Evolutionary conservation across 1,140 invertebrate species (phyloP).

Genomic region (Drosophila ogumai): DNA sequence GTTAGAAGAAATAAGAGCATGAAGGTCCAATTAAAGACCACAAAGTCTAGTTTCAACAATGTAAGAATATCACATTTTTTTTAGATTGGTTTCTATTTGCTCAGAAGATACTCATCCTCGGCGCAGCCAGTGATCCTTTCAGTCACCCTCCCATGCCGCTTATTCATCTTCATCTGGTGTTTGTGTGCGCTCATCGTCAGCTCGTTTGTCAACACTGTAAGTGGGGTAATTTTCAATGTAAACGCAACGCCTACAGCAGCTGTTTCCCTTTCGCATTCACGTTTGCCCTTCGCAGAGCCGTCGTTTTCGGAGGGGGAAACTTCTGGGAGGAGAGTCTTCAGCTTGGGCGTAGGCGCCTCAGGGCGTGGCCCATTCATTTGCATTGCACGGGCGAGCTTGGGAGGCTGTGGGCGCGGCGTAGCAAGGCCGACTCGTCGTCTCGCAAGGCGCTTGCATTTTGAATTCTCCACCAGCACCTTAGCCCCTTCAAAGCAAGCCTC

Average conservation of each 20-base stretch:
- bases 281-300: neutral
- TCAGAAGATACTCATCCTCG: constrained; percentile 14
- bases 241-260: constrained; percentile 73
- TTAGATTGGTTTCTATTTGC: neutral
- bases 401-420: neutral
- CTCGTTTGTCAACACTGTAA: constrained; percentile 68
- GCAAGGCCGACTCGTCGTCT: constrained; percentile 18
- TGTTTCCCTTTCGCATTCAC: constrained; percentile 41
- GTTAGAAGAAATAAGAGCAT: no score
- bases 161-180: constrained; percentile 12
- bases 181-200: constrained; percentile 45
- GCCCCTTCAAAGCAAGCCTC: constrained; percentile 29
- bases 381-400: constrained; percentile 44
- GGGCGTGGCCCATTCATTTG: constrained; percentile 70
- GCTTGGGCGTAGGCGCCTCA: constrained; percentile 48
- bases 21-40: neutral
- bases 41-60: neutral
- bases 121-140: constrained; percentile 5
- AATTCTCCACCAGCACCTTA: constrained; percentile 46
- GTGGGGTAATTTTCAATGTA: constrained; percentile 82
- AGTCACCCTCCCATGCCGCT: neutral
- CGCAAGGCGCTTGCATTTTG: constrained; percentile 68
- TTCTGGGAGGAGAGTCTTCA: constrained; percentile 28
- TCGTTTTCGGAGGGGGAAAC: constrained; percentile 1
- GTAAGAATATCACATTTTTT: neutral